Percentiles rank a stretch among this genome's conserved stretches.
phyloP scores from a whole-genome alignment of 2,797 vertebrate species.

The Pangasius krempfi region DNA sequence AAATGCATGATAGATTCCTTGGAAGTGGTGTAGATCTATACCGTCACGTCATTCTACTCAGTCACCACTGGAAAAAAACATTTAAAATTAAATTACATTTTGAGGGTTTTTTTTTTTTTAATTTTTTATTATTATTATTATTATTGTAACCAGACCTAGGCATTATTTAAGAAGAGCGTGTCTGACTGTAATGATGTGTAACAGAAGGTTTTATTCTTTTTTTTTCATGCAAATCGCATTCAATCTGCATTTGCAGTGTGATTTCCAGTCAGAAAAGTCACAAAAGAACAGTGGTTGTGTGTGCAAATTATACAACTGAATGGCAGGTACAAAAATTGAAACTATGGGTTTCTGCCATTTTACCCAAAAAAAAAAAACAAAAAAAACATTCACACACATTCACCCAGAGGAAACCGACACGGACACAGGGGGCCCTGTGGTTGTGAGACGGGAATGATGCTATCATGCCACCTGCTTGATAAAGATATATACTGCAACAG shows the following conservation, averaged over 20 bases:
- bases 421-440: too few species aligned
- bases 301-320: not conserved
- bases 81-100: not conserved
- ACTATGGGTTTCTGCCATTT: not conserved
- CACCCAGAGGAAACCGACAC: not conserved
- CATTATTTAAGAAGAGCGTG: too few species aligned
- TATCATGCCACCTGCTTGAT: not conserved
- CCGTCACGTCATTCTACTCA: not conserved
- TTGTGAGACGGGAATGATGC: not conserved
- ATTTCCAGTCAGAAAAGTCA: not conserved
- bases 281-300: not conserved
- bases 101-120: too few species aligned
- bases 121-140: too few species aligned
- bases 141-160: too few species aligned
- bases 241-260: not conserved
- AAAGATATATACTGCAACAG: not conserved
- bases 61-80: not conserved
- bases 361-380: not conserved
- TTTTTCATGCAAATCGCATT: not conserved
- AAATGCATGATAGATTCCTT: not conserved
- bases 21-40: not conserved
- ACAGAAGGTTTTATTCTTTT: not conserved
- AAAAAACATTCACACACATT: not conserved
- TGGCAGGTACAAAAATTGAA: not conserved
- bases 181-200: too few species aligned